Percentiles rank a stretch among this genome's conserved stretches.
These are phyloP conservation scores for Gandaritis pyraliata DNA, from an alignment of 2,888 invertebrate genomes.

Conservation along the genomic window DNA sequence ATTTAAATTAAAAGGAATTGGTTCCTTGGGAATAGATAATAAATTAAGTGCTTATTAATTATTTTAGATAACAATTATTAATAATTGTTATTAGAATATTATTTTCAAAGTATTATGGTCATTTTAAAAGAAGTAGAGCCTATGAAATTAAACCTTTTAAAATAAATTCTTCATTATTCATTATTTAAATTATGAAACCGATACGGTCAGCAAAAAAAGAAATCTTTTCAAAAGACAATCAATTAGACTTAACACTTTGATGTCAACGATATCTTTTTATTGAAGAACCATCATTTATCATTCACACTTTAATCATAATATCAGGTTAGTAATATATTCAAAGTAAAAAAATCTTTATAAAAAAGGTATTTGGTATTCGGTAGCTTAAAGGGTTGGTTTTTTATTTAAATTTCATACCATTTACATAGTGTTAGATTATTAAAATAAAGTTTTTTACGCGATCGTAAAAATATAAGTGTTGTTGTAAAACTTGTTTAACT, in stretches of 20 bases:
- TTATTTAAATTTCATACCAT: conserved; percentile 45
- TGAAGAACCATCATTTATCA: conserved; percentile 56
- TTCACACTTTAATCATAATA: conserved; percentile 54
- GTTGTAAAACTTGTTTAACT: too few species aligned
- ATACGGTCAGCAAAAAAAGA: conserved; percentile 42
- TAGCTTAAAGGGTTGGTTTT: conserved; percentile 41
- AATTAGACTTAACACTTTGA: conserved; percentile 65
- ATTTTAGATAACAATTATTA: too few species aligned
- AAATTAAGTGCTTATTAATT: too few species aligned
- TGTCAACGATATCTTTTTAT: conserved; percentile 58
- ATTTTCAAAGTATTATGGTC: too few species aligned
- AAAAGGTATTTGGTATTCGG: conserved; percentile 32
- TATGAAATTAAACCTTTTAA: conserved; percentile 2
- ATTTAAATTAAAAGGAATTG: neutral
- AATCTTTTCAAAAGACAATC: conserved; percentile 60
- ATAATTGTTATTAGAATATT: too few species aligned
- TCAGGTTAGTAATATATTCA: conserved; percentile 56
- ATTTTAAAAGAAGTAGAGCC: too few species aligned
- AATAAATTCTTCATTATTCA: conserved; percentile 33
- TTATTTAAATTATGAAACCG: conserved; percentile 41
- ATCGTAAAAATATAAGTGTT: too few species aligned
- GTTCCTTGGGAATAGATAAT: neutral
- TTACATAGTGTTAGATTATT: conserved; percentile 37
- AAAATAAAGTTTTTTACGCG: neutral
- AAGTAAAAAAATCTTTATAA: conserved; percentile 46